Evolutionary conservation across 2,113 vertebrate species (phyloP), one percentile per base, ranked within the genome.

Genomic region (Nesoenas mayeri): DNA sequence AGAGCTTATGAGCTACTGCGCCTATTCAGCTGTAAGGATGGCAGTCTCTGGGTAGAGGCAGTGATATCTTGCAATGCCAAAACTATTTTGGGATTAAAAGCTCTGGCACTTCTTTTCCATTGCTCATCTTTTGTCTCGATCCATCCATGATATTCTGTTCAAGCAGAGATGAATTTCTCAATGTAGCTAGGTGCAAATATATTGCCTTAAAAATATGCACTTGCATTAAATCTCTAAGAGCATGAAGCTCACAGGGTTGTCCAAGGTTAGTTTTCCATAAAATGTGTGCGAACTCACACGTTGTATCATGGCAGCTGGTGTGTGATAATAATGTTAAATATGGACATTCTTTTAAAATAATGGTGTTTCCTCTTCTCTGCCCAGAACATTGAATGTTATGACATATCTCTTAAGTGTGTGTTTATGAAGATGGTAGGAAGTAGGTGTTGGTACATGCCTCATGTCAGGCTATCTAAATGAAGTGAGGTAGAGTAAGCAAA

Each of bases 301-400:
- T 92, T 92, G 19, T 67, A 84, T 74, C 69, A 38, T 91, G 95
- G 78, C 94, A 96, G 91, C 88, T 95, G 93, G 93, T 90, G 67
- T 90, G 93, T 93, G 91, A 93, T 93, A 88, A 71, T 93, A 47
- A 93, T 93, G 82, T 96, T 93, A 95, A 91, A 93, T 93, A 78
- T 67, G 96, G 90, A 88, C 90, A 22, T 88, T 90, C 78, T 93
- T 96, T 89, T 86, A 88, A 92, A 91, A 71, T 96, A 96, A 78
- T 78, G 51, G 88, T 90, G 56, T 88, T 96, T 96, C 93, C 91
- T 93, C 47, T 94, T 90, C 82, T 14, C 58, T 91, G 85, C 64
- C 79, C 90, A 83, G 91, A 85, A 91, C 53, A 25, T 28, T 32
- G 71, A 85, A 51, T 93, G 67, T 91, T 96, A 64, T 95, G 94